Conservation (phyloP, 53 echinoderm and acorn worm genomes). For the Crossaster papposus region DNA sequence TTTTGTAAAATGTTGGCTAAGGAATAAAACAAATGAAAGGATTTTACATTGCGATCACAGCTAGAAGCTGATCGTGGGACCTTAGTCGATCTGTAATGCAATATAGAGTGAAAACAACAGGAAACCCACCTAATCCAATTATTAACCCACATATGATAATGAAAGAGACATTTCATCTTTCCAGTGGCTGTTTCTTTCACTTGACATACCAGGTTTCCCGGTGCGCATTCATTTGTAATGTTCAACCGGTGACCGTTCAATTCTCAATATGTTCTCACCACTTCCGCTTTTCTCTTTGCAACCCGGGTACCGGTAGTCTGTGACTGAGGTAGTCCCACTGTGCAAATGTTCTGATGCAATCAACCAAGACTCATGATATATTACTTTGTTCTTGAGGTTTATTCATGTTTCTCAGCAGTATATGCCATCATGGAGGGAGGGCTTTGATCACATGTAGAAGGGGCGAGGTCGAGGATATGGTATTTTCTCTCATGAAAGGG, state of each 20-base stretch:
- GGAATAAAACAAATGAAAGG: no score
- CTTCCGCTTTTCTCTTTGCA: constrained; percentile 38
- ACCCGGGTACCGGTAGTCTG: neutral
- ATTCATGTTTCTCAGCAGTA: neutral
- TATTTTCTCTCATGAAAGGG: neutral
- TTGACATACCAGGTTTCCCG: neutral
- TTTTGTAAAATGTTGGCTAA: no score
- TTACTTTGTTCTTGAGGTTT: neutral
- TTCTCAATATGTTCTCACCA: constrained; percentile 36
- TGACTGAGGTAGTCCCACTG: neutral
- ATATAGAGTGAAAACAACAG: neutral
- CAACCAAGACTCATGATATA: neutral
- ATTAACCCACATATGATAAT: neutral
- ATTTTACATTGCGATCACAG: neutral
- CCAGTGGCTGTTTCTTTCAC: neutral
- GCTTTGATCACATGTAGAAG: neutral
- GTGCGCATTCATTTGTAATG: constrained; percentile 15
- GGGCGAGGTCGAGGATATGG: no score
- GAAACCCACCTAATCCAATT: neutral
- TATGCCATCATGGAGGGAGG: neutral
- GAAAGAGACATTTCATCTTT: neutral
- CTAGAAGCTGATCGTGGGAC: neutral
- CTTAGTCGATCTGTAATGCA: neutral
- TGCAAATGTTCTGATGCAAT: constrained; percentile 17
- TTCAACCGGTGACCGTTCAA: constrained; percentile 28